Conservation (phyloP, 2,888 invertebrate species). For the Sarcophaga subvicina region DNA sequence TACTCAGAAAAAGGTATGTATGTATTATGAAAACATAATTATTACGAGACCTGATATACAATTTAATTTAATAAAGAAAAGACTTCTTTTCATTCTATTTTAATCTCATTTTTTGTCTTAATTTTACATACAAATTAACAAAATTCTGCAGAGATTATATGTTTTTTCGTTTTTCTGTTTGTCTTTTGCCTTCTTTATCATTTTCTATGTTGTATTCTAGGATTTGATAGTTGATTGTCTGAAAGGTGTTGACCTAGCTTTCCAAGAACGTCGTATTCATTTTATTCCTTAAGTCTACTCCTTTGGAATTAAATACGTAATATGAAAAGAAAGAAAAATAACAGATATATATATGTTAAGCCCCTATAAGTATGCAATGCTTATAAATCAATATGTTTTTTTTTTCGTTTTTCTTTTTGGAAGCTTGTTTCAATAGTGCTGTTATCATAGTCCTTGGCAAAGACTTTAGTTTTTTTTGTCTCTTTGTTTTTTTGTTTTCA, state of each 20-base stretch:
- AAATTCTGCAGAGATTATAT: conserved; percentile 14
- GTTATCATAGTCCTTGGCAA: not conserved
- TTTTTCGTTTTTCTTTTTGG: not conserved
- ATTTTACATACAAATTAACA: conserved; percentile 4
- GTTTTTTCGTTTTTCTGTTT: not conserved
- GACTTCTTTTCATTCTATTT: not conserved
- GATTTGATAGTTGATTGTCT: conserved; percentile 52
- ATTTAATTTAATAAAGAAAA: too few relatives aligned
- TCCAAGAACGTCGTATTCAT: not conserved
- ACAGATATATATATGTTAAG: conserved; percentile 49
- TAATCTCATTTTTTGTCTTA: not conserved
- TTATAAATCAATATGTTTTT: not conserved
- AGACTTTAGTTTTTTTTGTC: not conserved
- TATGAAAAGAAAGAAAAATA: not conserved
- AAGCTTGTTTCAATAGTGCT: too few relatives aligned
- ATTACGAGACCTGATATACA: too few relatives aligned
- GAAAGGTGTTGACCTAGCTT: conserved; percentile 46
- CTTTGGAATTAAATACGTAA: conserved; percentile 1
- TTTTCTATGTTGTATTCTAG: not conserved
- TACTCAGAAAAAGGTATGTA: not conserved
- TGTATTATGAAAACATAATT: not conserved
- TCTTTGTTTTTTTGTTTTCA: conserved; percentile 14
- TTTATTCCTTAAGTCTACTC: not conserved
- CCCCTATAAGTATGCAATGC: conserved; percentile 45
- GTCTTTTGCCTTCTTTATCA: not conserved